Conservation (phyloP, 2,113 vertebrate species). For the Mormyrus iriodes region DNA sequence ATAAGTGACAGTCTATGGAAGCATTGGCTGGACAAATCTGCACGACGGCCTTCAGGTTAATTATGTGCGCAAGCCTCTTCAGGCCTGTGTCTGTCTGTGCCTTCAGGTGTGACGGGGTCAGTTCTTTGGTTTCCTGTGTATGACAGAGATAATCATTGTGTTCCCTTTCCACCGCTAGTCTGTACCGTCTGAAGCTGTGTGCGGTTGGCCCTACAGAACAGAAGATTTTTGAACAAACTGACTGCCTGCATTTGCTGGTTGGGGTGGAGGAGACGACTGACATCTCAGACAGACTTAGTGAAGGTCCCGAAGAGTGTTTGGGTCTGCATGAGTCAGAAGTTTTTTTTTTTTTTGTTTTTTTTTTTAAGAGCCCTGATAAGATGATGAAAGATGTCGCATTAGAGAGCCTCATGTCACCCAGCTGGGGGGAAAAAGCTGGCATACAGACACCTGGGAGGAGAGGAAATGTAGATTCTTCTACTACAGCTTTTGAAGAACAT, state of each 20-base stretch:
- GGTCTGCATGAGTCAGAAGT: neutral
- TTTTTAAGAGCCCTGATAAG: neutral
- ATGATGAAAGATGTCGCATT: neutral
- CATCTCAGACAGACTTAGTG: neutral
- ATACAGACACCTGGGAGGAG: neutral
- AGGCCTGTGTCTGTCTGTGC: neutral
- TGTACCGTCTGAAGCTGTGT: neutral
- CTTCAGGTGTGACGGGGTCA: neutral
- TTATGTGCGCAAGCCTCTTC: neutral
- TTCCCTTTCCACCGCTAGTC: neutral
- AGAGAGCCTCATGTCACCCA: neutral
- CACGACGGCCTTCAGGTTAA: neutral
- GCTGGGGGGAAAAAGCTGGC: neutral
- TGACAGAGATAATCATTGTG: neutral
- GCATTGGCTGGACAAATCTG: neutral
- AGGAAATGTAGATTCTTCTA: neutral
- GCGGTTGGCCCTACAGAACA: neutral
- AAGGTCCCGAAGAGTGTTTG: neutral
- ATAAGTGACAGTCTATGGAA: neutral
- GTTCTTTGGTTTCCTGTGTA: neutral
- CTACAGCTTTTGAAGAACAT: neutral
- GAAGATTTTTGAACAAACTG: neutral
- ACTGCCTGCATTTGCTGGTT: neutral
- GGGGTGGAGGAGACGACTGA: neutral
- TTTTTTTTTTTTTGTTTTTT: neutral